Conservation (phyloP, 2,888 invertebrate species). For the Agonum fuliginosum region DNA sequence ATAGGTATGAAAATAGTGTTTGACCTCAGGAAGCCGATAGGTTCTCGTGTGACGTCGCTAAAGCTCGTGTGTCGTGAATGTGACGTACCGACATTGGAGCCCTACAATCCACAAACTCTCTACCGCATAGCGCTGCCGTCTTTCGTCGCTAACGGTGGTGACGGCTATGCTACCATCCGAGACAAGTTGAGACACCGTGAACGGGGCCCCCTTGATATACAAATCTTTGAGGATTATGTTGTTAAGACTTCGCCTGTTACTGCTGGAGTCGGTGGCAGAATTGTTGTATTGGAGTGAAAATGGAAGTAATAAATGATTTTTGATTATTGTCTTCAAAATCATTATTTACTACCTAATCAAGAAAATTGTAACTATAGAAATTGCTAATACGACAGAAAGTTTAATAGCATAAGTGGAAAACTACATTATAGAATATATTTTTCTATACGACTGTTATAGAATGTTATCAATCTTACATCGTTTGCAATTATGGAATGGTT, state of each 20-base stretch:
- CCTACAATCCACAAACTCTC: conserved; percentile 74
- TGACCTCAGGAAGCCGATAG: conserved; percentile 77
- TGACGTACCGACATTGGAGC: conserved; percentile 77
- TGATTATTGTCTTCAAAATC: too few species aligned
- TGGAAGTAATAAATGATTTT: too few species aligned
- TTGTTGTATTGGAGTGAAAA: too few species aligned
- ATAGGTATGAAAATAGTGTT: conserved; percentile 78
- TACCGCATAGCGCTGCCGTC: conserved; percentile 80
- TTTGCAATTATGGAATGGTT: too few species aligned
- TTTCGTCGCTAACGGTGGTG: conserved; percentile 82
- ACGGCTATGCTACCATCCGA: conserved; percentile 77
- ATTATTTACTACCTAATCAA: too few species aligned
- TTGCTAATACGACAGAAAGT: too few species aligned
- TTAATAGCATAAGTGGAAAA: too few species aligned
- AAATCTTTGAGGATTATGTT: conserved; percentile 75
- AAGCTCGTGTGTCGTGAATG: conserved; percentile 79
- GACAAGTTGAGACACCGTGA: conserved; percentile 74
- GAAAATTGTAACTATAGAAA: too few species aligned
- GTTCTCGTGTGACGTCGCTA: conserved; percentile 77
- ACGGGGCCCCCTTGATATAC: conserved; percentile 75
- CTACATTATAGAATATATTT: too few species aligned
- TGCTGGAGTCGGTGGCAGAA: conserved; percentile 76
- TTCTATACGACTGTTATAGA: too few species aligned
- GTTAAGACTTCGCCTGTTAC: conserved; percentile 73
- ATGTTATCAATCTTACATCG: too few species aligned